These are phyloP conservation scores for Ascidia mentula DNA, from an alignment of 23 tunicate genomes.

Conservation along the genomic window DNA sequence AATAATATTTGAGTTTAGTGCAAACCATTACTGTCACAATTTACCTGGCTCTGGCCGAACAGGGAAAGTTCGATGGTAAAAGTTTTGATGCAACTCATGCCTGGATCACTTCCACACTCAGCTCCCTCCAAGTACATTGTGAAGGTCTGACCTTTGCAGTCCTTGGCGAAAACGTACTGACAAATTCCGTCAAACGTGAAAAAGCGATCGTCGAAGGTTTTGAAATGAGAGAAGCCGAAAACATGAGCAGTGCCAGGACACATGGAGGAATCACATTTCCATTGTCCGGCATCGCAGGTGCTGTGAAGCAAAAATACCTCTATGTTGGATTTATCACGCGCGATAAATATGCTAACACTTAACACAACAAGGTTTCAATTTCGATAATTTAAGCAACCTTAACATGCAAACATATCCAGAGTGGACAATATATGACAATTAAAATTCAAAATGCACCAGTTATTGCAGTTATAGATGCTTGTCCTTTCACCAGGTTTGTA, in stretches of 20 bases:
- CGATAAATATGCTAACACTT: too few species aligned
- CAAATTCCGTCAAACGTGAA: constrained; percentile 49
- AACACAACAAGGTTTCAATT: too few species aligned
- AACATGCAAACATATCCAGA: too few species aligned
- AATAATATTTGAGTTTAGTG: too few species aligned
- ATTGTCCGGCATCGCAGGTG: constrained; percentile 42
- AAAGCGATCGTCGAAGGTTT: constrained; percentile 48
- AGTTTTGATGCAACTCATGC: constrained; percentile 36
- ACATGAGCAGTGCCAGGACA: constrained; percentile 59
- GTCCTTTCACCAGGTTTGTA: constrained; percentile 36
- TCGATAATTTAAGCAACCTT: too few species aligned
- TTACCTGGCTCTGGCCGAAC: constrained; percentile 31
- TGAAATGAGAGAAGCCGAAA: constrained; percentile 42
- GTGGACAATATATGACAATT: neutral
- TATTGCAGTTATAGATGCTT: constrained; percentile 45
- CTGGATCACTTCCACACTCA: constrained; percentile 60
- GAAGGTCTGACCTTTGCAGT: constrained; percentile 25
- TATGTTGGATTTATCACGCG: too few species aligned
- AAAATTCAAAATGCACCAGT: constrained; percentile 22
- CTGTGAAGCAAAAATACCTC: constrained; percentile 13
- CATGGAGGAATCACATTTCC: constrained; percentile 36
- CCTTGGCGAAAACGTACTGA: constrained; percentile 61
- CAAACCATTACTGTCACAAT: too few species aligned
- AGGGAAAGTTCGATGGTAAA: constrained; percentile 27
- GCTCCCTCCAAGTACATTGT: constrained; percentile 38